Base-by-base conservation (phyloP, 1,140 invertebrate genomes). In the Arctopsyche grandis region DNA sequence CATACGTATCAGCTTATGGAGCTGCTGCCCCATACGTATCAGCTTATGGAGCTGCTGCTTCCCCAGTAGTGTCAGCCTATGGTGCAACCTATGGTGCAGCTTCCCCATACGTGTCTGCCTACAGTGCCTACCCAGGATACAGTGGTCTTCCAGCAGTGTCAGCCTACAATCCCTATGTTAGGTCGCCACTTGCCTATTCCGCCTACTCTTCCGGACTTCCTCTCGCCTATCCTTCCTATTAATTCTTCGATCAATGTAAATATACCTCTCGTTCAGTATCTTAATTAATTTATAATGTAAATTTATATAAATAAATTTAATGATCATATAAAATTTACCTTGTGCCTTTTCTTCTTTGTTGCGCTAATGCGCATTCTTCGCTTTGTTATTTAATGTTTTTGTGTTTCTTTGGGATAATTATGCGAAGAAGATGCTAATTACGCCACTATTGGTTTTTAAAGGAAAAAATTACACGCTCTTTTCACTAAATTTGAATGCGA, bases 91-190 rank as follows among this genome's bases (percentile, higher is more conserved):
- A 12, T 7, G 83, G 84, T 0, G 84, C 85, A 5, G 7, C 58
- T 21, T 82, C 83, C 0, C 85, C 85, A 5, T 84, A 83, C 19
- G 81, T 84, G 0, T 76, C 69, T 5, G 60, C 16, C n/a, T 85
- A 84, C 79, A 77, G 78, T 44, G 83, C 82, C 5, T 16, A 29
- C 1, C 10, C 63, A 12, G 80, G 85, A 16, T 81, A 84, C 21
- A 71, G 71, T 19, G 84, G 85, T 76, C 88, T 87, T 46, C 89
- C 88, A 77, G 85, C 89, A 19, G 90, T 90, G 83, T 84, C 70
- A 4, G 69, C 69, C 16, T 75, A 75, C 78, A 44, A 38, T 56
- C 82, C 73, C 7, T 78, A 48, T 10, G 5, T 16, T 19, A 48
- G 79, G 22, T 69, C 82, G 19, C 83, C 84, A 26, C 69, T 43